phyloP scores from a whole-genome alignment of 2,113 vertebrate species.

The Microtus oregoni region DNA sequence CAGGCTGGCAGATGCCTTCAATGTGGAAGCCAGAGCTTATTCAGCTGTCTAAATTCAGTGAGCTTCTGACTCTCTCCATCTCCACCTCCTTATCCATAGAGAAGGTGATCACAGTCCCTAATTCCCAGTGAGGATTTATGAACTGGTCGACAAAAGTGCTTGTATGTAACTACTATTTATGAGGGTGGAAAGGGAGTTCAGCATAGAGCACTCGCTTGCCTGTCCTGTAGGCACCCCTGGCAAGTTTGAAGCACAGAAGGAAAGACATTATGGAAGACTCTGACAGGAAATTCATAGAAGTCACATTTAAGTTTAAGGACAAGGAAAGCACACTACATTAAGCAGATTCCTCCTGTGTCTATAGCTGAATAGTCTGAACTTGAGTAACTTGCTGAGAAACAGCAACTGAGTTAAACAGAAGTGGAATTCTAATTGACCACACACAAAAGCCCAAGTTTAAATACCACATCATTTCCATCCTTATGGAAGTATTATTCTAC shows the following conservation, averaged over 20 bases:
- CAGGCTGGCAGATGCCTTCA: slow-evolving; percentile 3
- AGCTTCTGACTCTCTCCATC: not conserved
- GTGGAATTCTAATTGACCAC: not conserved
- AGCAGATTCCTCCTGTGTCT: not conserved
- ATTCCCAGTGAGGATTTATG: not conserved
- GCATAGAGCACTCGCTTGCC: not conserved
- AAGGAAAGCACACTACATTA: not conserved
- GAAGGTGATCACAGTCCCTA: not conserved
- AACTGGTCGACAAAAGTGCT: not conserved
- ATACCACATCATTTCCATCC: not conserved
- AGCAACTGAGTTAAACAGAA: not conserved
- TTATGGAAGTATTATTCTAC: not conserved
- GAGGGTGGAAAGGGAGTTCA: not conserved
- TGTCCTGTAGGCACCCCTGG: not conserved
- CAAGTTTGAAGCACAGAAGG: not conserved
- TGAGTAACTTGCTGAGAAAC: not conserved
- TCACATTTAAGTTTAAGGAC: not conserved
- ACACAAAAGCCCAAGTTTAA: not conserved
- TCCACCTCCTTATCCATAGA: not conserved
- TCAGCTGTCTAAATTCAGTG: not conserved
- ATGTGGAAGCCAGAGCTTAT: not conserved
- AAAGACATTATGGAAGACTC: not conserved
- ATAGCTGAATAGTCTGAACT: not conserved
- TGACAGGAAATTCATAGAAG: not conserved
- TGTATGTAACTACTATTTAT: not conserved